Percentiles rank a stretch among this genome's conserved stretches.
phyloP scores from a whole-genome alignment of 1,140 invertebrate species.

The Drosophila sproati region DNA sequence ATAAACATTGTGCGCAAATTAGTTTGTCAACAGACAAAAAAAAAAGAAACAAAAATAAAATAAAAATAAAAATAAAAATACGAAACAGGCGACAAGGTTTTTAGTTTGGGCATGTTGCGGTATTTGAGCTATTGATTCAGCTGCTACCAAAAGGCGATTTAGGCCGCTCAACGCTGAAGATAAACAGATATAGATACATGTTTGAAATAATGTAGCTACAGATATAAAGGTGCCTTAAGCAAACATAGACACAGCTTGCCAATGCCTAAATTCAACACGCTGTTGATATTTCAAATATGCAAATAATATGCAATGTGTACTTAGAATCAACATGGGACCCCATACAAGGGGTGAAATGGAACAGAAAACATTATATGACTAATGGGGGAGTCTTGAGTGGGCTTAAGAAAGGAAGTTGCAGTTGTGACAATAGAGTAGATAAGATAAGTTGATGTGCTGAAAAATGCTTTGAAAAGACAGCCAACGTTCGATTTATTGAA shows the following conservation, averaged over 20 bases:
- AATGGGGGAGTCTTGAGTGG: background rate
- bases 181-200: conserved; percentile 50
- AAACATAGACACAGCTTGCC: conserved; percentile 27
- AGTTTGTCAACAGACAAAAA: conserved; percentile 59
- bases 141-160: conserved; percentile 58
- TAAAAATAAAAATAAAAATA: conserved; percentile 1
- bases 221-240: conserved; percentile 35
- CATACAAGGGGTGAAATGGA: background rate
- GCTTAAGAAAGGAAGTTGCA: background rate
- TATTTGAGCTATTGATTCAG: conserved; percentile 53
- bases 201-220: conserved; percentile 32
- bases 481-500: background rate
- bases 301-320: conserved; percentile 20
- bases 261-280: conserved; percentile 8
- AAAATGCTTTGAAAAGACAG: background rate
- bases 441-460: conserved; percentile 2
- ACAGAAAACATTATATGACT: background rate
- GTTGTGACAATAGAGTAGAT: background rate
- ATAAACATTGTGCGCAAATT: conserved; percentile 58
- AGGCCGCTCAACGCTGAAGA: conserved; percentile 26
- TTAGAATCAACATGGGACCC: background rate
- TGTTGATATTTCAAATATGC: conserved; percentile 18
- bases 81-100: conserved; percentile 53
- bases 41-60: conserved; percentile 16
- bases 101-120: conserved; percentile 42